Base-by-base conservation (phyloP, 2,888 invertebrate genomes). In the Caenorhabditis zanzibari region DNA sequence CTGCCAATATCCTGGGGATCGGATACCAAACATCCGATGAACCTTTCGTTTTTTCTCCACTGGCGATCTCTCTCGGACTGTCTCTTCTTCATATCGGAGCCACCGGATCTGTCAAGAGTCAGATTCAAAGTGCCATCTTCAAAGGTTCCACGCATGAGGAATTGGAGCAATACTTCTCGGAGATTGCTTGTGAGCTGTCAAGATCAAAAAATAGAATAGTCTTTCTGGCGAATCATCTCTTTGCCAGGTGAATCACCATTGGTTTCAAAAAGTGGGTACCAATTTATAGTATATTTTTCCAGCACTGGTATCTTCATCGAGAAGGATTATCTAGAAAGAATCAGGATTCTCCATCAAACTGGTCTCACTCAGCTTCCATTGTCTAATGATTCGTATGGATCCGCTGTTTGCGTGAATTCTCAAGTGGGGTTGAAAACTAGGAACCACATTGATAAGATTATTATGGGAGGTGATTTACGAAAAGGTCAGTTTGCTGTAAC, bases 1-100 rank as follows among this genome's bases (percentile, higher is more conserved):
- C 68, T 16, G 41, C 77, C 0, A 14, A n/a, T 12, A 32, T 84
- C 10, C 77, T 84, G n/a, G n/a, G n/a, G n/a, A n/a, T n/a, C 14
- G 52, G 68, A 4, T 58, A 68, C n/a, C 71, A 71, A 28, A 41
- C 56, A n/a, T 19, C 69, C n/a, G 49, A 41, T 28, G 66, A 75
- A 14, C 81, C 81, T 1, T 22, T 73, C 28, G 85, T 89, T 22
- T 66, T 89, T 63, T 89, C 89, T 24, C 89, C 89, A 12, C 66
- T 89, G 28, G 86, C 88, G 14, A 86, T 89, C 26, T 64, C 85
- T 14, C 66, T 87, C 19, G 87, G 88, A 10, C 56, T 89, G 14
- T 77, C 88, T 7, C 82, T 90, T 68, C 84, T 85, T 64, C 90
- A 90, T 68, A 85, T 81, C 19, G 90, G 89, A 14, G 88, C 90